Base-by-base conservation (phyloP, 2,888 invertebrate species). In the Argynnis bischoffii region DNA sequence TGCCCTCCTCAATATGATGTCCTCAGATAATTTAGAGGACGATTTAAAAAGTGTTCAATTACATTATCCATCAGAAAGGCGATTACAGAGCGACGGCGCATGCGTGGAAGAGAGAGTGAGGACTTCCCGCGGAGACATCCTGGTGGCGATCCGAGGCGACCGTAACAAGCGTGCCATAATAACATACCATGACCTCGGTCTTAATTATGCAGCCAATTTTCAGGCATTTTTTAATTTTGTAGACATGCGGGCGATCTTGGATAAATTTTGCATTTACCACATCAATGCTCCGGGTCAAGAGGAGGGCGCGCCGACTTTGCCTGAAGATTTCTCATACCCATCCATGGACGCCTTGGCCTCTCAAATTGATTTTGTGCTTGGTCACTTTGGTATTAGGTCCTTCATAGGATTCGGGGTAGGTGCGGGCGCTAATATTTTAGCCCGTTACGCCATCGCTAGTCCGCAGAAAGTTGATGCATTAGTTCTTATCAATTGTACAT, bases 231-330 rank as follows among this genome's bases (percentile, higher is more conserved):
- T 98, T 92, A 98, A 98, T 89, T 98, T 95, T 90, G 96, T 96
- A 75, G 97, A 98, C 80, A 98, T 98, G 97, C 94, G 97, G 78
- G 95, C 96, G 61, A 93, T 98, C 75, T 93, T 98, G 80, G 97
- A 98, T 82, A 96, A 98, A 89, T 99, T 99, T 89, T 99, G 99
- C 92, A 97, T 99, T 75, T 99, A 99, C 87, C 99, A 99, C 88
- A 95, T 99, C 56, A 99, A 99, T 84, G 99, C 99, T 60, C 99
- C 99, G 0, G 99, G 99, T 26, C 99, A 99, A 88, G 98, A 99
- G 85, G 99, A 99, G 87, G 98, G 97, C 60, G 98, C 99, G 55
- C 94, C 96, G 63, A 96, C 97, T 65, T 94, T 99, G 75, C 97
- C 98, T 65, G 92, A 92, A 79, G 92, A 98, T 97, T 99, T 95